These are phyloP conservation scores for Acanthosoma haemorrhoidale DNA, from an alignment of 2,888 invertebrate genomes.

Conservation along the genomic window DNA sequence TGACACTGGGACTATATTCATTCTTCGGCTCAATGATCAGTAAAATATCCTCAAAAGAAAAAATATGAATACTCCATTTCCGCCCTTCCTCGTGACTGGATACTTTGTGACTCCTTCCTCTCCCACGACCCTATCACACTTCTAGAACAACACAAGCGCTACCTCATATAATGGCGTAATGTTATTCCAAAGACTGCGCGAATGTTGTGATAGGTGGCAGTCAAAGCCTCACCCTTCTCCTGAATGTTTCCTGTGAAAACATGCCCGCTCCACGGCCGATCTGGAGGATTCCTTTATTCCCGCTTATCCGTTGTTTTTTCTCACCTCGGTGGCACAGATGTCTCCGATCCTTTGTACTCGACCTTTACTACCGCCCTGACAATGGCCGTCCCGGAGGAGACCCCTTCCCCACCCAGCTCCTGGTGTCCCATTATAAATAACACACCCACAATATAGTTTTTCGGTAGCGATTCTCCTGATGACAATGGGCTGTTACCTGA, in stretches of 20 bases:
- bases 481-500: constrained; percentile 7
- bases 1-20: no score
- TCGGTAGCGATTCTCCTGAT: constrained; percentile 3
- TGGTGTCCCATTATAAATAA: constrained; percentile 10
- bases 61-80: no score
- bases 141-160: no score
- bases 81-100: no score
- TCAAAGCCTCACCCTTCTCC: constrained; percentile 1
- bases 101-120: no score
- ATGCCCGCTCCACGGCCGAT: background rate
- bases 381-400: background rate
- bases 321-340: background rate
- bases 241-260: background rate
- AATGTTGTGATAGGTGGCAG: background rate
- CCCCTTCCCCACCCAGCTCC: constrained; percentile 7
- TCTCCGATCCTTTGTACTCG: background rate
- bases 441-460: constrained; percentile 2
- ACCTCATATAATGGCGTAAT: no score
- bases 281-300: constrained; percentile 6
- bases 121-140: no score
- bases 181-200: background rate
- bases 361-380: background rate
- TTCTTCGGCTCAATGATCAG: no score
- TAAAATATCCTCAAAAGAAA: no score
- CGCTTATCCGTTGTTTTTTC: constrained; percentile 10